Conservation (phyloP, 2,113 vertebrate species). For the Pedionomus torquatus region DNA sequence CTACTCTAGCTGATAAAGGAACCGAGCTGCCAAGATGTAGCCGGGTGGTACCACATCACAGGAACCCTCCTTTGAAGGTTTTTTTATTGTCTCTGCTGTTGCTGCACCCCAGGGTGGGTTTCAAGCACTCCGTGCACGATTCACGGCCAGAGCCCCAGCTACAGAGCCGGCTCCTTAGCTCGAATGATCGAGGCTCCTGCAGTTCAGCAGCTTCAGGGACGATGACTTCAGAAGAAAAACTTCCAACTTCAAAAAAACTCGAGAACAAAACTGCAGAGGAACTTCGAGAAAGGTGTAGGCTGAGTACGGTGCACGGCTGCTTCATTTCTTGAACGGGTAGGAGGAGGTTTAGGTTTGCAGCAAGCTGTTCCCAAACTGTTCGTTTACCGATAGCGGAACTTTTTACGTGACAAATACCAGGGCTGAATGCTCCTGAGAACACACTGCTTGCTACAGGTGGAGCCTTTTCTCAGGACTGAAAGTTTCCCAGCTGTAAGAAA, state of each 20-base stretch:
- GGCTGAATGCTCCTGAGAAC: neutral
- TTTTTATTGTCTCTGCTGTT: neutral
- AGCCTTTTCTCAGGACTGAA: neutral
- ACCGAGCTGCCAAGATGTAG: neutral
- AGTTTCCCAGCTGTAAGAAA: neutral
- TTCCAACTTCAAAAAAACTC: neutral
- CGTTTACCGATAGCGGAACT: neutral
- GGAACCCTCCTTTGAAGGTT: neutral
- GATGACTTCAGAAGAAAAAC: neutral
- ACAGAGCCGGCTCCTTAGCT: neutral
- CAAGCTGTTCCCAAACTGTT: neutral
- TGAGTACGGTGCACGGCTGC: neutral
- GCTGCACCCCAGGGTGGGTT: neutral
- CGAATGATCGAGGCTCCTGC: neutral
- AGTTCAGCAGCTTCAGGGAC: neutral
- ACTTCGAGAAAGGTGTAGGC: neutral
- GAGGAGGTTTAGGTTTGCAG: neutral
- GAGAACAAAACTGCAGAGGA: neutral
- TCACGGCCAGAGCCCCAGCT: neutral
- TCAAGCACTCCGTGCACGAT: neutral
- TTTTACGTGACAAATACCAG: neutral
- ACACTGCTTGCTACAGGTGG: neutral
- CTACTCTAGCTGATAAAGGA: neutral
- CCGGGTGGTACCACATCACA: neutral
- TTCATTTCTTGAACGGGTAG: neutral